These are phyloP conservation scores for Penelope pileata DNA, from an alignment of 2,113 vertebrate species.

Conservation along the genomic window DNA sequence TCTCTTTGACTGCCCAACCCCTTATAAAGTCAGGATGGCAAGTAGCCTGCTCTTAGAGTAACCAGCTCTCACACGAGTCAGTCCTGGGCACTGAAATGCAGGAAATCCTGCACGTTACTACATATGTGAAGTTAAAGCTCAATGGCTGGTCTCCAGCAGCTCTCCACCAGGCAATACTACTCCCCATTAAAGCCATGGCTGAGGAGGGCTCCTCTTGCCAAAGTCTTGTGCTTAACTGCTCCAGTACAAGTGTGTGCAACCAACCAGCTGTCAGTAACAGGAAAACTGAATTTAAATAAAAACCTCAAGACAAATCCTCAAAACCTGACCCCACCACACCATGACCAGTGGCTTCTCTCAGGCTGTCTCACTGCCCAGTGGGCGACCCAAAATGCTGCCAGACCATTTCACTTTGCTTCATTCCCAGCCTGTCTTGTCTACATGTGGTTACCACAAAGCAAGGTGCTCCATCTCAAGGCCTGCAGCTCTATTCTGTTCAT, in stretches of 20 bases:
- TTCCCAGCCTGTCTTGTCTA: background rate
- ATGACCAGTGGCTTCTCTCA: background rate
- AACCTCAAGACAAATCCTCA: background rate
- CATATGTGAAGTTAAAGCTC: accelerated
- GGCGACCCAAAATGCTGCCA: background rate
- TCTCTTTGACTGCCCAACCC: background rate
- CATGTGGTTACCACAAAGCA: background rate
- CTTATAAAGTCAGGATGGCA: background rate
- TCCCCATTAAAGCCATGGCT: background rate
- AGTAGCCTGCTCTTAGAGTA: background rate
- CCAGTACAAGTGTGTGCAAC: accelerated
- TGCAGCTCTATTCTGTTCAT: accelerated
- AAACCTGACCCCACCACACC: background rate
- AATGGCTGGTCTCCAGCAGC: background rate
- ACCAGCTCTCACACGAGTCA: background rate
- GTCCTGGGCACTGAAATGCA: background rate
- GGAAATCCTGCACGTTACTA: background rate
- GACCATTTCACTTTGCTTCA: background rate
- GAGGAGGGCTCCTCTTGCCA: background rate
- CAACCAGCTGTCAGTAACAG: background rate
- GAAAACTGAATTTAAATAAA: background rate
- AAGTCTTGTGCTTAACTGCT: background rate
- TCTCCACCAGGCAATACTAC: background rate
- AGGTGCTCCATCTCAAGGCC: background rate
- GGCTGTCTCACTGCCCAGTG: background rate